phyloP scores from a whole-genome alignment of 2,888 invertebrate species.

The Smittia sp. region DNA sequence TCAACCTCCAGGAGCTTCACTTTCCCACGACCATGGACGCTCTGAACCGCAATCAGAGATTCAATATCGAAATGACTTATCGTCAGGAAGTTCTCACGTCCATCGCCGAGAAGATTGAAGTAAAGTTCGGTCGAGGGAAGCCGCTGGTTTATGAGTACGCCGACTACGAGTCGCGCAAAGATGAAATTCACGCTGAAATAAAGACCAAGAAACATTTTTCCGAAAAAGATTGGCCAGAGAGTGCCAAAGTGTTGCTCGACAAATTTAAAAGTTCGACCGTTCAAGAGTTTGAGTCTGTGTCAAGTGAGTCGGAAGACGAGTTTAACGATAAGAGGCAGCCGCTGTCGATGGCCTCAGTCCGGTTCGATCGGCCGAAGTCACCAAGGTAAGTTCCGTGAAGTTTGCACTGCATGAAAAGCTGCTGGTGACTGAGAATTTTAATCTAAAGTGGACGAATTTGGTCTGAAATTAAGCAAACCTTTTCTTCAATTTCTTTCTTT shows the following conservation, averaged over 20 bases:
- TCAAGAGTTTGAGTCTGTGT: background rate
- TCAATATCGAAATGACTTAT: constrained; percentile 47
- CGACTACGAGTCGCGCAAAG: constrained; percentile 66
- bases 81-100: constrained; percentile 16
- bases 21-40: constrained; percentile 36
- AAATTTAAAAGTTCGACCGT: background rate
- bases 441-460: too few species aligned
- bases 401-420: too few species aligned
- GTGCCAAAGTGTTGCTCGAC: constrained; percentile 51
- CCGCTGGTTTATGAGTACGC: constrained; percentile 66
- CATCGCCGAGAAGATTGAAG: constrained; percentile 64
- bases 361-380: background rate
- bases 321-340: background rate
- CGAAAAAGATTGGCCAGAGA: constrained; percentile 59
- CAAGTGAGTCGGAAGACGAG: background rate
- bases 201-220: constrained; percentile 65
- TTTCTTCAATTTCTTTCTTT: background rate
- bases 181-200: constrained; percentile 62
- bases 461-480: too few species aligned
- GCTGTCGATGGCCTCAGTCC: too few species aligned
- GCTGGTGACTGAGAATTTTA: too few species aligned
- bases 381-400: background rate
- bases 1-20: constrained; percentile 22
- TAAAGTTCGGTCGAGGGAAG: constrained; percentile 67
- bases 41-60: constrained; percentile 50